Evolutionary conservation across 2,797 vertebrate species (phyloP).

Genomic region (Ambastaia sidthimunki): DNA sequence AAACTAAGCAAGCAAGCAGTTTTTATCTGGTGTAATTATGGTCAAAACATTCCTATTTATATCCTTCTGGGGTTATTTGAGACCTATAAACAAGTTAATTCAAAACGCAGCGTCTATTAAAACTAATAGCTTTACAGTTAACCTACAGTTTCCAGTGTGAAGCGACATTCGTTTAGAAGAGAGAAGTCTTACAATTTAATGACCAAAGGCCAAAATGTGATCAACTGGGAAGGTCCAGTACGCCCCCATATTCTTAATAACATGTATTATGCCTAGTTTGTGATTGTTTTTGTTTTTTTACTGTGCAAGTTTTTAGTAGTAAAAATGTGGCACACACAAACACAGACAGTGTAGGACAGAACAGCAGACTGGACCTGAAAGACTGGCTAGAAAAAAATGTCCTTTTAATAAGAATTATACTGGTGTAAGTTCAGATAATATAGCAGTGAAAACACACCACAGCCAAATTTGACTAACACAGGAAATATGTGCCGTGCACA

Average conservation of each 20-base stretch:
- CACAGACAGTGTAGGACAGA: too few species aligned
- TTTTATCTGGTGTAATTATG: slow-evolving; percentile 24
- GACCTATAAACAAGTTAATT: slow-evolving; percentile 30
- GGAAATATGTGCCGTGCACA: slow-evolving; percentile 8
- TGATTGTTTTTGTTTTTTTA: not conserved
- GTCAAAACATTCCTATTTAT: slow-evolving; percentile 21
- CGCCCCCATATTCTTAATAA: not conserved
- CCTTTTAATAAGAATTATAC: too few species aligned
- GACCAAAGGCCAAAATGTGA: slow-evolving; percentile 29
- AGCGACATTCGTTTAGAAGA: not conserved
- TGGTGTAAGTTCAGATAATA: not conserved
- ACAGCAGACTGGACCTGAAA: too few species aligned
- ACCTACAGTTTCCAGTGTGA: not conserved
- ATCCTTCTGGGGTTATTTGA: slow-evolving; percentile 20
- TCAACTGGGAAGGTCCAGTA: slow-evolving; percentile 7
- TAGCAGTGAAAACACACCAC: not conserved
- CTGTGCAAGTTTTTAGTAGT: not conserved
- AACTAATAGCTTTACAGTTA: slow-evolving; percentile 1
- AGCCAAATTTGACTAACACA: not conserved
- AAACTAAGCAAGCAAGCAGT: slow-evolving; percentile 2
- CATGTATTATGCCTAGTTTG: not conserved
- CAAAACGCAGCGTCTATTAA: slow-evolving; percentile 2
- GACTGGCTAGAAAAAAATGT: too few species aligned
- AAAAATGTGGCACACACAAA: not conserved
- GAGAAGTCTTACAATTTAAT: slow-evolving; percentile 9